Conservation (phyloP, 2,888 invertebrate species). For the Drosophila sordidapex region DNA sequence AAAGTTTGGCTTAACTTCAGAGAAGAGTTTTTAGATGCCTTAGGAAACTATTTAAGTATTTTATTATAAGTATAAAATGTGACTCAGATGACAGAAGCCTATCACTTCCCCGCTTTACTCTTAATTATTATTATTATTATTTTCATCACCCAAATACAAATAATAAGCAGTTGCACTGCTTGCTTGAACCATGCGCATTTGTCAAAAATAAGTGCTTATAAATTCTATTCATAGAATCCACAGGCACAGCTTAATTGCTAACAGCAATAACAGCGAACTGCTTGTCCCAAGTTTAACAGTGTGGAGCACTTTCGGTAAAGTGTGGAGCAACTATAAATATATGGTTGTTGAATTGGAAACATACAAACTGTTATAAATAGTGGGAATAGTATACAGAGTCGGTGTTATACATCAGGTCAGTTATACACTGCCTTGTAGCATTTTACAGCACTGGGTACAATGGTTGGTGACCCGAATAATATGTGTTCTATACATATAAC, state of each 20-base stretch:
- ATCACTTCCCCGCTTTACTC: not conserved
- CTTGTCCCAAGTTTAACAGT: slow-evolving; percentile 42
- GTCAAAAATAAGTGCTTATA: not conserved
- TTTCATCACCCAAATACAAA: not conserved
- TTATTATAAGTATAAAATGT: not conserved
- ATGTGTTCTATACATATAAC: not conserved
- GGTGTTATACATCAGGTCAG: not conserved
- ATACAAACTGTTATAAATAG: slow-evolving; percentile 10
- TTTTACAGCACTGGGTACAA: not conserved
- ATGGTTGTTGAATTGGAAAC: slow-evolving; percentile 4
- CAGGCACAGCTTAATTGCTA: not conserved
- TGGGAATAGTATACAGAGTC: slow-evolving; percentile 9
- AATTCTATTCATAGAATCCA: slow-evolving; percentile 6
- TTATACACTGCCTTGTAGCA: not conserved
- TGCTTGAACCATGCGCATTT: not conserved
- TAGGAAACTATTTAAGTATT: not conserved
- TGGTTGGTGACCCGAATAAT: not conserved
- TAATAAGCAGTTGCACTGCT: not conserved
- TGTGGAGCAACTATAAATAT: not conserved
- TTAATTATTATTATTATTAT: not conserved
- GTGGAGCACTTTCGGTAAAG: not conserved
- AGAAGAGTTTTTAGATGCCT: not conserved
- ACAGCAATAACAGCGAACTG: slow-evolving; percentile 12
- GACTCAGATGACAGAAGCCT: not conserved
- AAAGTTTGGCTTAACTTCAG: not conserved